Base-by-base conservation (phyloP, 2,113 vertebrate species). In the Chitala chitala region DNA sequence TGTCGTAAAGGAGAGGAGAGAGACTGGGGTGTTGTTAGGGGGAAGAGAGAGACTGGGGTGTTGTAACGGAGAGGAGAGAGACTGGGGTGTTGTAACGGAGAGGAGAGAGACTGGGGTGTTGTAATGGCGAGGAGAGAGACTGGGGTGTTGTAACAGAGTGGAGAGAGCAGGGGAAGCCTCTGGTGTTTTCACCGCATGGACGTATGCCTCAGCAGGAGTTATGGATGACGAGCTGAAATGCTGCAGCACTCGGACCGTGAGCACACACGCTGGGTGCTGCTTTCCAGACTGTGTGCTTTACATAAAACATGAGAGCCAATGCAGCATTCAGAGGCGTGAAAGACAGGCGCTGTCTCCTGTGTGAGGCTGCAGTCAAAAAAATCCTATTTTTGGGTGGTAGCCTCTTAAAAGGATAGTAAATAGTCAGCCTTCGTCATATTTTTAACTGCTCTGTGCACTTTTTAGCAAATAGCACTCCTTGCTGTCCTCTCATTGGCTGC, bases 401-500 rank as follows among this genome's bases (percentile, higher is more conserved):
- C 42, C 8, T 20, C 7, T 13, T 8, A 15, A 15, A 55, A 33
- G 48, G 48, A 48, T 38, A 68, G 64, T 26, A 68, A 33, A 55
- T 48, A 22, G 61, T 68, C 73, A 78, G 53, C 70, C 48, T 64
- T 53, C 22, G 29, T 17, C 40, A 68, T 68, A 44, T 68, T 46
- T 48, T 29, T 78, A 66, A 58, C 55, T 77, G 82, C 81, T 77
- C 65, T 79, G 59, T 76, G 69, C 58, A 61, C 75, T 69, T 75
- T 72, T 1, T 26, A 9, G 46, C 26, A 69, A 78, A 74, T 83
- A 80, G 78, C 17, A 76, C 1, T 77, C 71, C 44, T 78, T 65
- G 73, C 77, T 38, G 8, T 48, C 71, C 75, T 70, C 74, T 82
- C 79, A 89, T 89, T 86, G 83, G 83, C 77, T 24, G 69, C 69